Conservation (phyloP, 2,797 vertebrate genomes). For the Cheirogaleus major region DNA sequence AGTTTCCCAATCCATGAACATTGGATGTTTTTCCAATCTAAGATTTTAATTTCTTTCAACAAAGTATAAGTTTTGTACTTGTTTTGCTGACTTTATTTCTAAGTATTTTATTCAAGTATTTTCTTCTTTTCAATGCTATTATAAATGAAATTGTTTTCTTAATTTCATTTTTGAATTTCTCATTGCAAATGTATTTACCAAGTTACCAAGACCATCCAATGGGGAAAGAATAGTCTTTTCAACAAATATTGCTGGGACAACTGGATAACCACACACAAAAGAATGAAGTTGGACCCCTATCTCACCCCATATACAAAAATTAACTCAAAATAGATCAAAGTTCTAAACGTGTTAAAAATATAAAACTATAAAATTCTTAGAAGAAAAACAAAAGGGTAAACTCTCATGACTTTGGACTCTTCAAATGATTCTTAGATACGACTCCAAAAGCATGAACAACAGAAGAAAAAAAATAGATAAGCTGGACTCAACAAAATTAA, state of each 20-base stretch:
- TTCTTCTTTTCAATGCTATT: not conserved
- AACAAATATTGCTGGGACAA: not conserved
- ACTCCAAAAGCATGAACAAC: not conserved
- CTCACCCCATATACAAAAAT: not conserved
- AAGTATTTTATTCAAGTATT: not conserved
- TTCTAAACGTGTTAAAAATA: not conserved
- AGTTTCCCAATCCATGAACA: not conserved
- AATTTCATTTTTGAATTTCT: not conserved
- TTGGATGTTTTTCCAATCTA: not conserved
- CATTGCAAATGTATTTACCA: not conserved
- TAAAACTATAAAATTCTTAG: not conserved
- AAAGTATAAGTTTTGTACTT: not conserved
- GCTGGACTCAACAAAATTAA: not conserved
- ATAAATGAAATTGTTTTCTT: not conserved
- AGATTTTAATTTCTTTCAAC: not conserved
- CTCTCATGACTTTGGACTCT: not conserved
- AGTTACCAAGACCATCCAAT: not conserved
- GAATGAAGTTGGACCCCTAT: not conserved
- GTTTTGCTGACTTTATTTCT: not conserved
- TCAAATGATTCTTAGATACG: not conserved
- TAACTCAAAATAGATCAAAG: not conserved
- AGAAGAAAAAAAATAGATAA: not conserved
- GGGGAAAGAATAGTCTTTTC: not conserved
- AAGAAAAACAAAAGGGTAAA: not conserved
- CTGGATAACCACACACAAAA: not conserved